phyloP scores from a whole-genome alignment of 2,888 invertebrate species.

The Parelbella ahira region DNA sequence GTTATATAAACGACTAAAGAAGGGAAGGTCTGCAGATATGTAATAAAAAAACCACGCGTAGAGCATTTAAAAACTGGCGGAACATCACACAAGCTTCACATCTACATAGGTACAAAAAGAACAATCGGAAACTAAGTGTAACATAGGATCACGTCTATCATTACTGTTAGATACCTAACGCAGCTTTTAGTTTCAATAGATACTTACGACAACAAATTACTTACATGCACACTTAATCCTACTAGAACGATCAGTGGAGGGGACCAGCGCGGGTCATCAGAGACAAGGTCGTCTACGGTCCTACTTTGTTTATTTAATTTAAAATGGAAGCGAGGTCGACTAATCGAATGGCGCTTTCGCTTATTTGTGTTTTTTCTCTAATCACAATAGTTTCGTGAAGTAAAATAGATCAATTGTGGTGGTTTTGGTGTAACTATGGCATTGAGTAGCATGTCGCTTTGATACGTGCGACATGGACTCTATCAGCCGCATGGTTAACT shows the following conservation, averaged over 20 bases:
- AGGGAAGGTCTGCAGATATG: conserved; percentile 28
- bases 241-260: conserved; percentile 28
- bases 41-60: conserved; percentile 39
- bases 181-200: conserved; percentile 33
- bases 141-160: conserved; percentile 44
- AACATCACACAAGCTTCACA: conserved; percentile 68
- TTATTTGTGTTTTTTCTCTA: conserved; percentile 62
- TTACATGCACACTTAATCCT: conserved; percentile 38
- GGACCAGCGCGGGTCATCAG: conserved; percentile 26
- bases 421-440: conserved; percentile 47
- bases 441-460: conserved; percentile 52
- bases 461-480: conserved; percentile 25
- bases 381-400: conserved; percentile 53
- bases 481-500: conserved; percentile 18
- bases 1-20: conserved; percentile 26
- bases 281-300: conserved; percentile 29
- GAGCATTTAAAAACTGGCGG: conserved; percentile 59
- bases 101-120: conserved; percentile 59
- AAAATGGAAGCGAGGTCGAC: conserved; percentile 54
- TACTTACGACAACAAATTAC: conserved; percentile 39
- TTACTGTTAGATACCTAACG: conserved; percentile 42
- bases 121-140: conserved; percentile 49
- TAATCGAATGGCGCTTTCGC: conserved; percentile 58
- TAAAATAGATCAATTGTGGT: conserved; percentile 52
- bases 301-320: conserved; percentile 40